Conservation (phyloP, 2,113 vertebrate genomes). For the Neodon shergylaensis region DNA sequence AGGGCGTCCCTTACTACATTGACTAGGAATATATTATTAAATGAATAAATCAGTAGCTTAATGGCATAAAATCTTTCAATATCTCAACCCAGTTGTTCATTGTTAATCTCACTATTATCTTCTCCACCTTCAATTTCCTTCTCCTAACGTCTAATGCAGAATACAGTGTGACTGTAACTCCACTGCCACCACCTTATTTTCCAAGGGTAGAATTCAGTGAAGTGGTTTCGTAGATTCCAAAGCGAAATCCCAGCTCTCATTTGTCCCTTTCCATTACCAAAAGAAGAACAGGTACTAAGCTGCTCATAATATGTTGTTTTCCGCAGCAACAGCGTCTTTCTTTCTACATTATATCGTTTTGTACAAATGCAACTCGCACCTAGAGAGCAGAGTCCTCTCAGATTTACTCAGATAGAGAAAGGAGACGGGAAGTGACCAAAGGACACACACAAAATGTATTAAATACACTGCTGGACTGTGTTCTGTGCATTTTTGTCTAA, state of each 20-base stretch:
- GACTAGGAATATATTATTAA: slow-evolving; percentile 55
- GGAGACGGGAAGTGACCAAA: not conserved
- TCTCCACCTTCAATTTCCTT: not conserved
- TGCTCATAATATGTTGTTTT: not conserved
- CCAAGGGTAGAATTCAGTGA: not conserved
- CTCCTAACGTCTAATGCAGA: not conserved
- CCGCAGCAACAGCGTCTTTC: not conserved
- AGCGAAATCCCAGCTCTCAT: not conserved
- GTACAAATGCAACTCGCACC: not conserved
- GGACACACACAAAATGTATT: not conserved
- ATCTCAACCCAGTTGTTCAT: not conserved
- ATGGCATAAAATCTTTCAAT: slow-evolving; percentile 41
- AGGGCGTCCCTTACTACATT: not conserved
- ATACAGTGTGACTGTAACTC: not conserved
- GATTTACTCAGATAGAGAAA: not conserved
- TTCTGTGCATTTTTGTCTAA: not conserved
- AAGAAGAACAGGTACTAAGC: not conserved
- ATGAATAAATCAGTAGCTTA: slow-evolving; percentile 57
- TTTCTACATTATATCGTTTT: not conserved
- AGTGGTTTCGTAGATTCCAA: not conserved
- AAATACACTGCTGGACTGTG: not conserved
- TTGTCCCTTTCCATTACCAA: not conserved
- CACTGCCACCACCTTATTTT: not conserved
- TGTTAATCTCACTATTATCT: slow-evolving; percentile 39
- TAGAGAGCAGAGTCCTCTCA: not conserved